These are phyloP conservation scores for Poecilia velifera DNA, from an alignment of 2,797 vertebrate species.

Conservation along the genomic window DNA sequence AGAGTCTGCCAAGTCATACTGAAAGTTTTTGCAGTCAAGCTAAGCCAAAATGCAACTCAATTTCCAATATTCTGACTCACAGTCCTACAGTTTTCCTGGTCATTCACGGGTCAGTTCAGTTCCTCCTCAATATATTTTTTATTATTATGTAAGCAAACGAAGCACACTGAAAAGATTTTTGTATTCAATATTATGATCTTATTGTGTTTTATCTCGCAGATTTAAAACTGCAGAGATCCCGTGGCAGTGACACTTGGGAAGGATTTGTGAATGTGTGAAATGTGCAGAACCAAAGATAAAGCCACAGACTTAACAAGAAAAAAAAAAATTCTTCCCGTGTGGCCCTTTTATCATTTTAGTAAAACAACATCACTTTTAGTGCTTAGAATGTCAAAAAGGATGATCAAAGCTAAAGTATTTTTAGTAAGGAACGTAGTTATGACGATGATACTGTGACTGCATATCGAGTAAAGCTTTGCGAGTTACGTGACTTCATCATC, in stretches of 20 bases:
- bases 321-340: background rate
- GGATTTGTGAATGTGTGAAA: background rate
- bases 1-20: background rate
- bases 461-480: background rate
- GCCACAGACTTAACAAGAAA: background rate
- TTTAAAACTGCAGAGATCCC: background rate
- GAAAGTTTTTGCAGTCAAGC: background rate
- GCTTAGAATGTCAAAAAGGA: background rate
- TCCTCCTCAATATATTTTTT: background rate
- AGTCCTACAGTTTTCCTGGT: background rate
- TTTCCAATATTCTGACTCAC: background rate
- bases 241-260: background rate
- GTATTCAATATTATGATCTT: background rate
- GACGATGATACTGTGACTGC: background rate
- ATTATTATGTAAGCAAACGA: background rate
- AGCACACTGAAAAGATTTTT: background rate
- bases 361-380: background rate
- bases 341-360: background rate
- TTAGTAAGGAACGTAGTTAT: background rate
- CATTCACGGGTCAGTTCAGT: background rate
- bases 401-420: background rate
- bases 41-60: background rate
- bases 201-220: background rate
- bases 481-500: background rate
- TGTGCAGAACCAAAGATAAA: background rate